phyloP scores from a whole-genome alignment of 1,140 invertebrate genomes.

The Meloidogyne chitwoodi region DNA sequence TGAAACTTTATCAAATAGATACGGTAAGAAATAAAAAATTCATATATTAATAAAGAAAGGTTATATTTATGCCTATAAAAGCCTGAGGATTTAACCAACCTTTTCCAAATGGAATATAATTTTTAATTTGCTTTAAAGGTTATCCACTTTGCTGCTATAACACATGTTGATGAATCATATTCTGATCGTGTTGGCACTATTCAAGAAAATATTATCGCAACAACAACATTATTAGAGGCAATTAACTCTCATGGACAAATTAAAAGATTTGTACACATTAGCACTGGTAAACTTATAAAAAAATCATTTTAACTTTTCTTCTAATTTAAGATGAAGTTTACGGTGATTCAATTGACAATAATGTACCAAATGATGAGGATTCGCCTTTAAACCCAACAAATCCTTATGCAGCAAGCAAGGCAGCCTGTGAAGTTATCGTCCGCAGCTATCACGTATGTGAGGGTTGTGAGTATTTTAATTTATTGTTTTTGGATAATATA shows the following conservation, averaged over 20 bases:
- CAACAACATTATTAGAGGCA: slow-evolving; percentile 54
- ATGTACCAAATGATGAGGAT: slow-evolving; percentile 48
- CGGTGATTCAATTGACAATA: slow-evolving; percentile 52
- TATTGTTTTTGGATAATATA: neutral
- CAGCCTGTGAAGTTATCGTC: slow-evolving; percentile 55
- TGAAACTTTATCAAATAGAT: slow-evolving; percentile 40
- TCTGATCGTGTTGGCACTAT: slow-evolving; percentile 59
- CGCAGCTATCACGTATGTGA: slow-evolving; percentile 49
- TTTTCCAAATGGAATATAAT: no score
- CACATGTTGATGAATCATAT: slow-evolving; percentile 60
- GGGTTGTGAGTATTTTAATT: neutral
- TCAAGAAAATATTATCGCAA: slow-evolving; percentile 59
- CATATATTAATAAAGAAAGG: no score
- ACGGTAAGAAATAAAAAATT: slow-evolving; percentile 19
- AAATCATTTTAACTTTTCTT: no score
- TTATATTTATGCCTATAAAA: no score
- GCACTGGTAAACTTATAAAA: slow-evolving; percentile 45
- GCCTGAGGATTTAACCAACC: no score
- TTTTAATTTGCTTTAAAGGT: slow-evolving; percentile 49
- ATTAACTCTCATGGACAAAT: slow-evolving; percentile 39
- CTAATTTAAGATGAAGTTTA: slow-evolving; percentile 56
- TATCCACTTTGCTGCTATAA: slow-evolving; percentile 60
- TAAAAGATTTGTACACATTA: slow-evolving; percentile 57
- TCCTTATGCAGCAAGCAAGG: slow-evolving; percentile 59
- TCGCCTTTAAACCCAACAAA: slow-evolving; percentile 57